Percentiles rank a stretch among this genome's conserved stretches.
Evolutionary conservation across 2,888 invertebrate species (phyloP).

Genomic region (Slavum lentiscoides): DNA sequence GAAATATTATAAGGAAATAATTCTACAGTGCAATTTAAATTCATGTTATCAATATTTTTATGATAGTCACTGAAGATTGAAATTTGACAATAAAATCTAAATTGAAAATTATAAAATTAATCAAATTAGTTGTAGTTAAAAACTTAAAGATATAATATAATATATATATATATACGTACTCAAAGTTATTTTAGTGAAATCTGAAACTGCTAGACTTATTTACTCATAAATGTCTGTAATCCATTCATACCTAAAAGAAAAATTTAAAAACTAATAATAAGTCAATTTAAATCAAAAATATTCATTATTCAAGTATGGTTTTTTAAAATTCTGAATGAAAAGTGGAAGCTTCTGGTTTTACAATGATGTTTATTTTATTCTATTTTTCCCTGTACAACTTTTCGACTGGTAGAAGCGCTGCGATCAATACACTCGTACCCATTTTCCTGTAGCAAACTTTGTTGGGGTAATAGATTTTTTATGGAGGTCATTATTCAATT

Average conservation of each 20-base stretch:
- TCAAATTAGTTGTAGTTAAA: conserved; percentile 1
- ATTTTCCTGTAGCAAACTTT: no score
- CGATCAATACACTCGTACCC: no score
- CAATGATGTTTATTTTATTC: no score
- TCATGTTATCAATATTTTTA: neutral
- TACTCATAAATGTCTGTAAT: neutral
- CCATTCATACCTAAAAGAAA: conserved; percentile 18
- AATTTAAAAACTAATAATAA: neutral
- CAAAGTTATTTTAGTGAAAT: neutral
- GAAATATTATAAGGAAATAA: neutral
- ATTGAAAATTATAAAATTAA: neutral
- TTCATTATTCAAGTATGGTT: neutral
- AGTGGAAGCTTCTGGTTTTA: no score
- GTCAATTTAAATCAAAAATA: neutral
- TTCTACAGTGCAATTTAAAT: neutral
- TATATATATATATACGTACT: neutral
- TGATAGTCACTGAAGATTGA: neutral
- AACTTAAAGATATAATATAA: neutral
- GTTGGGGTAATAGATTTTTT: no score
- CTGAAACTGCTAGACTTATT: neutral
- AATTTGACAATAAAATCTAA: neutral
- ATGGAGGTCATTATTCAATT: no score
- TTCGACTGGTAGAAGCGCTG: no score
- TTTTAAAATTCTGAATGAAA: neutral
- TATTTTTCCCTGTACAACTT: no score